Base-by-base conservation (phyloP, 2,888 invertebrate genomes). In the Coelopa pilipes region DNA sequence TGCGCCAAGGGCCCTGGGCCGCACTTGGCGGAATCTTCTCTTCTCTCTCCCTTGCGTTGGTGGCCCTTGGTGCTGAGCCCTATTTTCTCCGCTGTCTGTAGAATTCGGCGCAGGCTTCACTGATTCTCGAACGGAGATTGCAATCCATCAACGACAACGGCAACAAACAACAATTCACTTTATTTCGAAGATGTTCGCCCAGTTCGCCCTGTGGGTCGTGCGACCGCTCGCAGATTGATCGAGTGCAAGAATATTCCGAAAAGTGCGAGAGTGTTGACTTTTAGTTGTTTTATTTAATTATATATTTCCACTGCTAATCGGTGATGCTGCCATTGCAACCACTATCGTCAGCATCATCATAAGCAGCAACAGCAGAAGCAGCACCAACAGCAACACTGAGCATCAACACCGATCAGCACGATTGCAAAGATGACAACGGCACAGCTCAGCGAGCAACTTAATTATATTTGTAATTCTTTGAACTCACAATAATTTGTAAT, bases 261-360 rank as follows among this genome's bases (percentile, higher is more conserved):
- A 50, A 4, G 10, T 60, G 21, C 11, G 46, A 24, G 21, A 60
- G 47, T 55, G 10, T n/a, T 49, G n/a, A 15, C 13, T 53, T 13
- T 62, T 70, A 76, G 77, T 76, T 75, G 76, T 76, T 74, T 75
- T 75, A 78, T 70, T 76, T 80, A 76, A 78, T 81, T 79, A 78
- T 76, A 74, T 77, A 81, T 45, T 55, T 45, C 21, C 66, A 59
- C 34, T 59, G 59, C 60, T 63, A 62, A 60, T 62, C 53, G 49
- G 66, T 66, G 65, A 66, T 49, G 71, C 21, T 67, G 50, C 72
- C 60, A 34, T 34, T 47, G 15, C 53, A 73, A 45, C 65, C 69
- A 69, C 69, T 73, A 73, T 73, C 69, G 55, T 53, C 45, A 60
- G n/a, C n/a, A 72, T 21, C 49, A 69, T 68, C 45, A 34, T 15